These are phyloP conservation scores for Choristoneura rosaceana DNA, from an alignment of 2,888 invertebrate genomes.

Conservation along the genomic window DNA sequence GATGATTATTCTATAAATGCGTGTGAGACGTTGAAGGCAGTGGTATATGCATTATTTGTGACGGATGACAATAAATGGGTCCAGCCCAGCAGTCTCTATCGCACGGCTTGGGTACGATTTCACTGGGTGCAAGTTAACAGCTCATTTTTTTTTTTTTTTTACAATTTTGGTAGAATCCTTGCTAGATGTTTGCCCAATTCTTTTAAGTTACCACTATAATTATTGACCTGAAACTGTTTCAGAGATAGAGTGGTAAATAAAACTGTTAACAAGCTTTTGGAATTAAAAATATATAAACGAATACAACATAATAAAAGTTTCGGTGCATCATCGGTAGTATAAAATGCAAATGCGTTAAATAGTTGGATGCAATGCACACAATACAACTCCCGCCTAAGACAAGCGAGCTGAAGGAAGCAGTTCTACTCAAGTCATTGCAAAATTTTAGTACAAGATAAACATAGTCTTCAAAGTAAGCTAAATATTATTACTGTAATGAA, in stretches of 20 bases:
- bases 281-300: not conserved
- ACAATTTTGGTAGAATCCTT: not conserved
- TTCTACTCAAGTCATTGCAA: not conserved
- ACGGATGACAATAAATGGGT: constrained; percentile 44
- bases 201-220: not conserved
- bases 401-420: not conserved
- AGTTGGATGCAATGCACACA: not conserved
- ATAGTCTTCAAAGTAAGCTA: not conserved
- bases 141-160: not conserved
- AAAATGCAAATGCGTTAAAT: not conserved
- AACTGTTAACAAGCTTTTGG: not conserved
- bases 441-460: not conserved
- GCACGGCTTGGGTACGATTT: not conserved
- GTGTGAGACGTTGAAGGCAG: constrained; percentile 55
- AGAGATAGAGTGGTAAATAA: not conserved
- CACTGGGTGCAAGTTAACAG: not conserved
- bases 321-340: not conserved
- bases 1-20: constrained; percentile 50
- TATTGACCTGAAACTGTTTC: not conserved
- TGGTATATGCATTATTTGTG: constrained; percentile 57
- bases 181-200: not conserved
- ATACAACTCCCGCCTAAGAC: not conserved
- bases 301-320: not conserved
- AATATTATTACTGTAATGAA: not conserved
- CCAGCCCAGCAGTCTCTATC: not conserved